These are phyloP conservation scores for Drepana falcataria DNA, from an alignment of 2,888 invertebrate genomes.

Conservation along the genomic window DNA sequence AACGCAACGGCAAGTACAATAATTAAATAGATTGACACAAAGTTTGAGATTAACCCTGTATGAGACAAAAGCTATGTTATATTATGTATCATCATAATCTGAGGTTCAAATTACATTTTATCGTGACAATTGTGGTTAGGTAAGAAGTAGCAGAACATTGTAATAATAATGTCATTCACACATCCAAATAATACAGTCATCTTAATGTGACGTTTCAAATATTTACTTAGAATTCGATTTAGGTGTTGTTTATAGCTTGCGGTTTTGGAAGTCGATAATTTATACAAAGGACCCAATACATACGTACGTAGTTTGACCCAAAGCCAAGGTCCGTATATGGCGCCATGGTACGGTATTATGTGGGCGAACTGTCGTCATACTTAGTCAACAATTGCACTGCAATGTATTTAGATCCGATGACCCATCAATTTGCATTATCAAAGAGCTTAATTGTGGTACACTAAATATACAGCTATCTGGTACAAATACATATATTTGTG, in stretches of 20 bases:
- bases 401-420: constrained; percentile 18
- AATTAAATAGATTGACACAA: not conserved
- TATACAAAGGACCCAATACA: constrained; percentile 47
- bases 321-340: constrained; percentile 48
- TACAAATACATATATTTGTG: not conserved
- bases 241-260: constrained; percentile 46
- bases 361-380: constrained; percentile 56
- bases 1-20: not conserved
- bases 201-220: constrained; percentile 4
- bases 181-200: constrained; percentile 29
- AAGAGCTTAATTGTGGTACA: not conserved
- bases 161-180: constrained; percentile 23
- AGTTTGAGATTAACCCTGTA: not conserved
- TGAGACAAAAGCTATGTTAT: not conserved
- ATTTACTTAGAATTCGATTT: constrained; percentile 22
- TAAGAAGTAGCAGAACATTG: constrained; percentile 7
- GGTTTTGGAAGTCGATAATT: constrained; percentile 53
- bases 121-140: constrained; percentile 23
- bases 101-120: constrained; percentile 15
- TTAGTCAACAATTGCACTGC: constrained; percentile 36
- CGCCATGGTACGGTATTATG: constrained; percentile 32
- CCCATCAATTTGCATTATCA: constrained; percentile 14
- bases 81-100: constrained; percentile 8
- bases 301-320: constrained; percentile 29
- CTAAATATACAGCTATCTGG: not conserved